phyloP scores from a whole-genome alignment of 2,888 invertebrate species.

The Atrina japonica region DNA sequence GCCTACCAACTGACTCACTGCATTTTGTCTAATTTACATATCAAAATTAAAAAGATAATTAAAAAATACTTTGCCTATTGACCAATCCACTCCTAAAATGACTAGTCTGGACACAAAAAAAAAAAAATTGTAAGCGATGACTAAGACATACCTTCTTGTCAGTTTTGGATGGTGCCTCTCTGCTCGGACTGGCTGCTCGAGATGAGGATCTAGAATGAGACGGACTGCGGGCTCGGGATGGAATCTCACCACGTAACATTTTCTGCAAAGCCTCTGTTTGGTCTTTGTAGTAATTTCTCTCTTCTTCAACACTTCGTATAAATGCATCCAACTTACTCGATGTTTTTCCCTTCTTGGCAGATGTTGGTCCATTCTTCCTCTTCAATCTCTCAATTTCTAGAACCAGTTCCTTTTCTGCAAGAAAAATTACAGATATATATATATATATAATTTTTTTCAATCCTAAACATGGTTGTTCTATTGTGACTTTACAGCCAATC shows the following conservation, averaged over 20 bases:
- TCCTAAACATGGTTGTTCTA: no score
- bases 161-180: conserved; percentile 58
- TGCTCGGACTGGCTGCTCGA: conserved; percentile 61
- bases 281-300: conserved; percentile 79
- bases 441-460: no score
- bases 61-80: no score
- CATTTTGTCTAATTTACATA: no score
- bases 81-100: no score
- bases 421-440: no score
- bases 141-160: conserved; percentile 67
- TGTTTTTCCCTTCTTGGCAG: conserved; percentile 71
- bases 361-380: conserved; percentile 71
- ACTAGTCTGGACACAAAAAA: no score
- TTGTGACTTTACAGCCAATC: no score
- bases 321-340: conserved; percentile 77
- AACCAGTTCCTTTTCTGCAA: conserved; percentile 80
- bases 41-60: no score
- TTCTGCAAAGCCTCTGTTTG: conserved; percentile 77
- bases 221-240: conserved; percentile 56
- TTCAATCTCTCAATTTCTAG: conserved; percentile 80
- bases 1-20: no score
- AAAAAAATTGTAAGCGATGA: no score
- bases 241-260: conserved; percentile 66
- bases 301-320: conserved; percentile 78
- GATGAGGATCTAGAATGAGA: conserved; percentile 62